A percentile compares a stretch with the other conserved stretches of the same genome.
Evolutionary conservation across 2,888 invertebrate genomes (phyloP).

Genomic region (Ophioninae sp.): DNA sequence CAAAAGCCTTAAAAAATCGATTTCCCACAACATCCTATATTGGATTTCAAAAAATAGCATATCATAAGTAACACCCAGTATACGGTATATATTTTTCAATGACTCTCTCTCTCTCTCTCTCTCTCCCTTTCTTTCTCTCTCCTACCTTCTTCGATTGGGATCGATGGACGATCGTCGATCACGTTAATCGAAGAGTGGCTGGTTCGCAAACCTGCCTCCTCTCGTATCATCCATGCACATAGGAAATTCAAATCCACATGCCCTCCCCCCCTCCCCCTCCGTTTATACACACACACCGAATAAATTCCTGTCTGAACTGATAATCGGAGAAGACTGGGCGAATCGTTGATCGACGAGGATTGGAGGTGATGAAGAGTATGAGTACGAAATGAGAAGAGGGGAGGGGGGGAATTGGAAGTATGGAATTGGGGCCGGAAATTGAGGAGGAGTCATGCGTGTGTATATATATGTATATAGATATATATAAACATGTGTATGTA

Average conservation of each 20-base stretch:
- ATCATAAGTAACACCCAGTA: no score
- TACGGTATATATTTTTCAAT: no score
- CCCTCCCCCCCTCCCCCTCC: neutral
- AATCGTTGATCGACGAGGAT: slow-evolving; percentile 34
- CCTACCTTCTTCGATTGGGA: slow-evolving; percentile 4
- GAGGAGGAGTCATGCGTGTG: no score
- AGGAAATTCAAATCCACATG: neutral
- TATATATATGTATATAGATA: no score
- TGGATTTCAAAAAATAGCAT: no score
- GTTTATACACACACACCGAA: no score
- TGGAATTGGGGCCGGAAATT: neutral
- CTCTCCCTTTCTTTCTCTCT: no score
- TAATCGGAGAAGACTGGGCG: slow-evolving; percentile 6
- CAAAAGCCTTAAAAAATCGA: no score
- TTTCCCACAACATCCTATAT: no score
- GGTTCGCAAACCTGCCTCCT: slow-evolving; percentile 43
- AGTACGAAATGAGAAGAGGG: slow-evolving; percentile 10
- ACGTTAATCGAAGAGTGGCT: slow-evolving; percentile 42
- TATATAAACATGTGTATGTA: no score
- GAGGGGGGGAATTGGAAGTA: neutral
- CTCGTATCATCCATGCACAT: slow-evolving; percentile 13
- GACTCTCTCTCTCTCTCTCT: no score
- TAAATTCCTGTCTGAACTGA: neutral
- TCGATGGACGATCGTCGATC: slow-evolving; percentile 28
- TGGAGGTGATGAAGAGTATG: slow-evolving; percentile 21